Base-by-base conservation (phyloP, 2,888 invertebrate genomes). In the Nomada flava region DNA sequence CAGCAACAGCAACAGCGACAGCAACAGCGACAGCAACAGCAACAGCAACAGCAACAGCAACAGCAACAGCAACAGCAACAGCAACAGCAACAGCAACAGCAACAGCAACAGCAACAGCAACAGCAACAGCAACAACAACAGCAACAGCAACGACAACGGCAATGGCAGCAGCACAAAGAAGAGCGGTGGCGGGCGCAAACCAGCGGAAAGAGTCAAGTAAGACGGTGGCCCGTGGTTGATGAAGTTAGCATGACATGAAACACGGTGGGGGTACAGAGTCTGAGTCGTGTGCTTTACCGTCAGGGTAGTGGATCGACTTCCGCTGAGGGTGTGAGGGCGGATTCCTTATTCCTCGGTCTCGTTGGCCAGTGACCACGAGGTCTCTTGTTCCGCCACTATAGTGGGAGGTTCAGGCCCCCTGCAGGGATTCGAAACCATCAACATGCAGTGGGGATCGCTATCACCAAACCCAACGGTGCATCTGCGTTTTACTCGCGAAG, bases 301-400 rank as follows among this genome's bases (percentile, higher is more conserved):
- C 76, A 36, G 86, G 87, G 85, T 86, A 88, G 88, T 82, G 86
- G 85, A 80, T 81, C 59, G 50, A 75, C 76, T 85, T 70, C 60
- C 63, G 78, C 50, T 68, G 88, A 89, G 89, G 88, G 81, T 89
- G 90, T 89, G 90, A 90, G 89, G 92, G 92, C 91, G 91, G 91
- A 88, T 89, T 88, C 86, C 74, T 47, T 65, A 76, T 78, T 81
- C 84, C 84, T 79, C 69, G 77, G 85, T 89, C 89, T 89, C 90
- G 90, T 90, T 90, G 90, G 89, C 84, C 85, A 59, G 74, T 64
- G 82, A 83, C 86, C 89, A 86, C 89, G 88, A 89, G 89, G 86
- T 76, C 78, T 78, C 84, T 62, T 59, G 62, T 67, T 70, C 63
- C 65, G 60, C 59, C 60, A 13, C 23, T 18, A 13, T 50, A 80